Percentiles rank a stretch among this genome's conserved stretches.
phyloP scores from a whole-genome alignment of 37 sponge, comb jelly and placozoan genomes.

The Tethya wilhelma region DNA sequence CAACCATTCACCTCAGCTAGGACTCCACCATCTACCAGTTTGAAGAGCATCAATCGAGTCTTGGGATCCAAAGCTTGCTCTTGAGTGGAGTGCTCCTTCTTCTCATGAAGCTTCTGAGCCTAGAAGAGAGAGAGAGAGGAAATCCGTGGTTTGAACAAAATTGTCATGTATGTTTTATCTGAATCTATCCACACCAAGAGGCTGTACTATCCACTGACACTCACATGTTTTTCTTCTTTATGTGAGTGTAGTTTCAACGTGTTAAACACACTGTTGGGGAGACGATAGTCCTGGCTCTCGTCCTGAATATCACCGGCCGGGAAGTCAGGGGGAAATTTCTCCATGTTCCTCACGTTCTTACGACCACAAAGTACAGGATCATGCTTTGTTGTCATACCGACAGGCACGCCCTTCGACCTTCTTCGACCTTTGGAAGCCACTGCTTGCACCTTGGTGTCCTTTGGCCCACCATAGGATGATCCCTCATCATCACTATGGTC shows the following conservation, averaged over 20 bases:
- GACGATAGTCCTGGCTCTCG: conserved; percentile 58
- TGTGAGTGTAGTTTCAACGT: conserved; percentile 74
- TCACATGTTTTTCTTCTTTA: conserved; percentile 72
- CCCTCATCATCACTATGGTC: conserved; percentile 41
- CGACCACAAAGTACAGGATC: conserved; percentile 83
- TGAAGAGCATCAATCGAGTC: conserved; percentile 89
- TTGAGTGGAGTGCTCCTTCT: conserved; percentile 91
- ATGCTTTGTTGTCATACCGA: conserved; percentile 83
- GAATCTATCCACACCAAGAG: neutral
- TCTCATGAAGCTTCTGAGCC: conserved; percentile 79
- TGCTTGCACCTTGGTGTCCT: neutral
- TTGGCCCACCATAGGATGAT: neutral
- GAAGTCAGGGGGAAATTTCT: conserved; percentile 81
- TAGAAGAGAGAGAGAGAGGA: neutral
- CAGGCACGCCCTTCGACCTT: conserved; percentile 39
- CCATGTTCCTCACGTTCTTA: conserved; percentile 80
- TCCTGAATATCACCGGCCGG: conserved; percentile 78
- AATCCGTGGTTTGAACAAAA: neutral
- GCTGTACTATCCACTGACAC: neutral
- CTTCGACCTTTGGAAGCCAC: conserved; percentile 15
- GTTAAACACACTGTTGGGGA: conserved; percentile 86
- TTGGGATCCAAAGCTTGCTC: conserved; percentile 88
- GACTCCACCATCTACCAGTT: conserved; percentile 85
- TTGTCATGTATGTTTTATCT: neutral
- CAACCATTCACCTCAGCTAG: conserved; percentile 87